Percentiles rank a stretch among this genome's conserved stretches.
Evolutionary conservation across 2,113 vertebrate genomes (phyloP).

Genomic region (Daubentonia madagascariensis): DNA sequence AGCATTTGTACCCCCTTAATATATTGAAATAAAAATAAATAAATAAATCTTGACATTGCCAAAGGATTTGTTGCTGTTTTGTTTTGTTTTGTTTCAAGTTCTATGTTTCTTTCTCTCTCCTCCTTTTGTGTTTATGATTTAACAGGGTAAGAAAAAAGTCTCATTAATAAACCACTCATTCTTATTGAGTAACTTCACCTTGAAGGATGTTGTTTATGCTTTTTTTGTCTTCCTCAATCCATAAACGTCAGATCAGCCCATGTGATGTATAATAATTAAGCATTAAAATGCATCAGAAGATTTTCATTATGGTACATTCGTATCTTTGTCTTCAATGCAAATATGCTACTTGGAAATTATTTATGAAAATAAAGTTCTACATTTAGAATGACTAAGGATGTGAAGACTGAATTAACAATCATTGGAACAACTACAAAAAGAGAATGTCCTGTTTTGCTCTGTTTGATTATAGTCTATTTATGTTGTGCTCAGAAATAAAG

Average conservation of each 20-base stretch:
- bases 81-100: not conserved
- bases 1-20: too few species aligned
- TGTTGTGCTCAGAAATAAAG: not conserved
- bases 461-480: not conserved
- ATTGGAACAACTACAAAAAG: not conserved
- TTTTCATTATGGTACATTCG: not conserved
- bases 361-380: not conserved
- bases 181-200: not conserved
- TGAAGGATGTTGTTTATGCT: not conserved
- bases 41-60: not conserved
- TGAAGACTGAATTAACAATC: not conserved
- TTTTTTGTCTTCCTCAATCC: not conserved
- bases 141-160: not conserved
- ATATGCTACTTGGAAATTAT: not conserved
- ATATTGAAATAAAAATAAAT: not conserved
- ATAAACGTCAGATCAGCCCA: not conserved
- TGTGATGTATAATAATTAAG: not conserved
- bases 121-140: not conserved
- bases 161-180: not conserved
- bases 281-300: not conserved
- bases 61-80: not conserved
- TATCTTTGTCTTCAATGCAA: not conserved
- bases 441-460: not conserved
- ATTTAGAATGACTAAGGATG: not conserved
- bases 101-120: not conserved